Evolutionary conservation across 2,797 vertebrate genomes (phyloP).

Genomic region (Fratercula arctica): DNA sequence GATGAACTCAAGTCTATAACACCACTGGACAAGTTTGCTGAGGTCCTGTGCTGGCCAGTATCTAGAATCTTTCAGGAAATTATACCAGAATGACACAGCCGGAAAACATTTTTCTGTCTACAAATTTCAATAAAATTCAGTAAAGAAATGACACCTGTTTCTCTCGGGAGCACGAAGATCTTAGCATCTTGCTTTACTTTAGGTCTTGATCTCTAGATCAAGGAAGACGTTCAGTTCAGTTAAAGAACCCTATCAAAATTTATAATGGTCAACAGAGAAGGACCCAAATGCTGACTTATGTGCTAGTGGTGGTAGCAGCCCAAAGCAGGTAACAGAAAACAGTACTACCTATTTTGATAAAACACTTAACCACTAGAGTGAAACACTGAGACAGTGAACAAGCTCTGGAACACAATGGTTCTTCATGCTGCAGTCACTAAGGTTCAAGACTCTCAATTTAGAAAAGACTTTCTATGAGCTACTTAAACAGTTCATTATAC

Average conservation of each 20-base stretch:
- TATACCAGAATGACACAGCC: neutral
- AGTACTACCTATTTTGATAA: neutral
- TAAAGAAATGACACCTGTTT: neutral
- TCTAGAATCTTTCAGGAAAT: neutral
- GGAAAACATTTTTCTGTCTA: neutral
- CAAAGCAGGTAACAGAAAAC: neutral
- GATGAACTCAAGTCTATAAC: neutral
- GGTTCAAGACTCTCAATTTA: neutral
- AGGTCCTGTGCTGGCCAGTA: neutral
- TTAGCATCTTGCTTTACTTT: neutral
- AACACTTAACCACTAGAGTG: neutral
- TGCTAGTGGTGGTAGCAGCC: neutral
- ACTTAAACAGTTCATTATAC: neutral
- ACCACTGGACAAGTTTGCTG: neutral
- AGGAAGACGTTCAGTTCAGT: neutral
- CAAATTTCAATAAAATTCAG: neutral
- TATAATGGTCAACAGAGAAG: neutral
- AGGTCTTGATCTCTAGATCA: neutral
- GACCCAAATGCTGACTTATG: neutral
- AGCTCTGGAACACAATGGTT: neutral
- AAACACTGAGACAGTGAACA: rapidly evolving
- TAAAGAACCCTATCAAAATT: neutral
- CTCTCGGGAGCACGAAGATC: neutral
- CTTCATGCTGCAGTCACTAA: neutral
- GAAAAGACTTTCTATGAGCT: neutral